phyloP scores from a whole-genome alignment of 2,888 invertebrate genomes.

The Chesias legatella region DNA sequence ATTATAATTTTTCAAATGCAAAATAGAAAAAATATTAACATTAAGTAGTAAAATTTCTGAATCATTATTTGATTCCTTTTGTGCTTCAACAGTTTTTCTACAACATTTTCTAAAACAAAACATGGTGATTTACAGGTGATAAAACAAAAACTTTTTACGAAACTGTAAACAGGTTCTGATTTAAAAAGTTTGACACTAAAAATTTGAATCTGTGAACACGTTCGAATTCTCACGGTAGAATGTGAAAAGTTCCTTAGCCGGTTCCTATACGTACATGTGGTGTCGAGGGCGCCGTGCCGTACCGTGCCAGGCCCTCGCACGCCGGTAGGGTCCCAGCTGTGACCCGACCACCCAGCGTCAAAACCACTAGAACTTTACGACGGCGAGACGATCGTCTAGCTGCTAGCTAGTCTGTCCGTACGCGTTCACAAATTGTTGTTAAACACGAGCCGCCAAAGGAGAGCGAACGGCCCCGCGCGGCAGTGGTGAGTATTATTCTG shows the following conservation, averaged over 20 bases:
- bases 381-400: conserved; percentile 44
- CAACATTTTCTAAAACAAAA: neutral
- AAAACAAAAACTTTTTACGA: neutral
- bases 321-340: conserved; percentile 66
- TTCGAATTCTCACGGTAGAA: conserved; percentile 23
- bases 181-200: conserved; percentile 15
- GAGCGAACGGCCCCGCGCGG: conserved; percentile 38
- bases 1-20: too few relatives aligned
- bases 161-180: neutral
- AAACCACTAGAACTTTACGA: conserved; percentile 68
- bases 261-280: conserved; percentile 61
- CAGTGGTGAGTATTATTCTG: conserved; percentile 40
- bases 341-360: conserved; percentile 69
- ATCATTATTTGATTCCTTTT: too few relatives aligned
- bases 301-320: conserved; percentile 68
- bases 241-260: conserved; percentile 56
- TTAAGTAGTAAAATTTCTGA: too few relatives aligned
- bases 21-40: too few relatives aligned
- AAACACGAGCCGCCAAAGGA: conserved; percentile 51
- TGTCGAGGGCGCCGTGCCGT: conserved; percentile 69
- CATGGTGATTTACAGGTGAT: neutral
- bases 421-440: conserved; percentile 31
- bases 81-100: too few relatives aligned
- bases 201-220: conserved; percentile 3
- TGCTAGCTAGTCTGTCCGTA: conserved; percentile 35